A percentile compares a stretch with the other conserved stretches of the same genome.
These are phyloP conservation scores for Tortrix viridana DNA, from an alignment of 2,888 invertebrate genomes.

Conservation along the genomic window DNA sequence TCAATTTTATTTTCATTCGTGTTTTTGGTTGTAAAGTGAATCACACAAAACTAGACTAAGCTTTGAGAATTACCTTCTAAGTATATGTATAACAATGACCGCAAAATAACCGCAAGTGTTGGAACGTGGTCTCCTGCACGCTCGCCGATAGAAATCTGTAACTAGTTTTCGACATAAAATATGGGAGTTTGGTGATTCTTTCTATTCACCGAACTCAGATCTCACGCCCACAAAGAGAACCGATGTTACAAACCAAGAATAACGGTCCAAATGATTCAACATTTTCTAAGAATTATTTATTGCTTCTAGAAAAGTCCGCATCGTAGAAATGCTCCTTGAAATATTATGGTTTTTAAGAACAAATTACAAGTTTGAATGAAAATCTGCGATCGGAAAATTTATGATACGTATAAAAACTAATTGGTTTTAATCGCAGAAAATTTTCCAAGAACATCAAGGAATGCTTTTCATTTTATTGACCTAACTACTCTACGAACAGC, in stretches of 20 bases:
- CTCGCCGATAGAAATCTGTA: slow-evolving; percentile 21
- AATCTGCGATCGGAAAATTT: not conserved
- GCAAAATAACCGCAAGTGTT: slow-evolving; percentile 3
- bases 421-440: not conserved
- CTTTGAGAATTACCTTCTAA: not conserved
- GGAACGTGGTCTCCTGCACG: slow-evolving; percentile 4
- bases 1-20: not conserved
- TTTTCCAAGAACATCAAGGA: no score
- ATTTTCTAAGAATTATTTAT: slow-evolving; percentile 19
- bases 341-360: slow-evolving; percentile 1
- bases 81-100: slow-evolving; percentile 4
- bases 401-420: slow-evolving; percentile 1
- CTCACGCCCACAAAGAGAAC: slow-evolving; percentile 43
- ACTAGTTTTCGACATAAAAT: slow-evolving; percentile 42
- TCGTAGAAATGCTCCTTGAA: slow-evolving; percentile 6
- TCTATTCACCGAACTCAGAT: slow-evolving; percentile 44
- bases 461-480: not conserved
- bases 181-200: slow-evolving; percentile 47
- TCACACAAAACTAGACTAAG: not conserved
- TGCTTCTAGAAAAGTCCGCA: slow-evolving; percentile 12
- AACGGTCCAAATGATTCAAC: slow-evolving; percentile 14
- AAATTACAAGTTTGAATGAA: slow-evolving; percentile 1
- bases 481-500: not conserved
- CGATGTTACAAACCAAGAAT: slow-evolving; percentile 41
- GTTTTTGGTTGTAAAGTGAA: not conserved